Conservation (phyloP, 23 tunicate species). For the Styela clava region DNA sequence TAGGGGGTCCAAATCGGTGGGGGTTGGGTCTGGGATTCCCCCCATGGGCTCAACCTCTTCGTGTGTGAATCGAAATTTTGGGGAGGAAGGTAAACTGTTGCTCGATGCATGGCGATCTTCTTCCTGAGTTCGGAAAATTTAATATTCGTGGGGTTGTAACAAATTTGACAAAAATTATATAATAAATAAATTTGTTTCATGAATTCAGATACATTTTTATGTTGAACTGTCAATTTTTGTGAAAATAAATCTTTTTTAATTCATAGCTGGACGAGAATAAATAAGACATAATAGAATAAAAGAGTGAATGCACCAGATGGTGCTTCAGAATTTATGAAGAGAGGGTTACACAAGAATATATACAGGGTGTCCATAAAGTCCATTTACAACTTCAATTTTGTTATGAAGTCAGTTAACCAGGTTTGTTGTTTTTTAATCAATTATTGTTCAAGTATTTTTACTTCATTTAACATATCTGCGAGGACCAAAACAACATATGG, state of each 20-base stretch:
- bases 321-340: no score
- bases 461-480: no score
- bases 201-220: no score
- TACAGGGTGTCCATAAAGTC: no score
- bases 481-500: no score
- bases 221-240: background rate
- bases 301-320: no score
- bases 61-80: slow-evolving; percentile 39
- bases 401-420: no score
- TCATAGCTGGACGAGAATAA: background rate
- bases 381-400: no score
- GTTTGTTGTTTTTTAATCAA: no score
- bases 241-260: background rate
- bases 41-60: background rate
- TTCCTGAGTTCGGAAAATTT: slow-evolving; percentile 8
- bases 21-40: background rate
- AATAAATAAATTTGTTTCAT: background rate
- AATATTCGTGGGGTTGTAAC: background rate
- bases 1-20: slow-evolving; percentile 24
- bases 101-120: slow-evolving; percentile 39
- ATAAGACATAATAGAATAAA: background rate
- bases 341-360: no score
- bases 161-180: background rate
- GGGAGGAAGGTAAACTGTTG: slow-evolving; percentile 54
- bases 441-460: no score